Conservation (phyloP, 2,888 invertebrate species). For the Boloria selene region DNA sequence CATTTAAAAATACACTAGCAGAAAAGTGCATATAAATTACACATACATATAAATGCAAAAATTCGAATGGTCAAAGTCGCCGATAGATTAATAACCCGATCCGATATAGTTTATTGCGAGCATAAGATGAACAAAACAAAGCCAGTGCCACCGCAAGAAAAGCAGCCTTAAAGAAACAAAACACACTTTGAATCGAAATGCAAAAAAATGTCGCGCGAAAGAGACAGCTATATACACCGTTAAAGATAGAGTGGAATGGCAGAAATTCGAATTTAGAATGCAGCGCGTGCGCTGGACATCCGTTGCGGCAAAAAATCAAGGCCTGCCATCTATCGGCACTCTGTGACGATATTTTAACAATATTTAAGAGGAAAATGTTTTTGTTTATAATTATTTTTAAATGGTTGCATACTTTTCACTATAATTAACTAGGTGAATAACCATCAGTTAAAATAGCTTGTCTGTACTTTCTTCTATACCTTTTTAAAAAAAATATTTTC, state of each 20-base stretch:
- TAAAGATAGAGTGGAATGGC: slow-evolving; percentile 61
- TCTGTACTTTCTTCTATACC: no score
- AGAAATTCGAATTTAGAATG: slow-evolving; percentile 77
- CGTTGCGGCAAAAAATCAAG: slow-evolving; percentile 73
- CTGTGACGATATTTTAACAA: slow-evolving; percentile 54
- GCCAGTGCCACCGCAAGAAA: slow-evolving; percentile 63
- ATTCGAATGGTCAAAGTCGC: slow-evolving; percentile 26
- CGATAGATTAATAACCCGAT: slow-evolving; percentile 45
- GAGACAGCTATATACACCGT: slow-evolving; percentile 57
- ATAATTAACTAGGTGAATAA: no score
- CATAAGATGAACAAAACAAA: slow-evolving; percentile 53
- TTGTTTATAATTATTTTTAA: neutral
- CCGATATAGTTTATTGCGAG: slow-evolving; percentile 47
- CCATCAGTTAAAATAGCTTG: no score
- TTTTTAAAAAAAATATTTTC: no score
- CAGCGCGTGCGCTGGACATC: slow-evolving; percentile 80
- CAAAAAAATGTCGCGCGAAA: slow-evolving; percentile 73
- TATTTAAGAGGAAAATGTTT: slow-evolving; percentile 6
- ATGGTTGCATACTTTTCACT: neutral
- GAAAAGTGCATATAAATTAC: no score
- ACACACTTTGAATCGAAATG: slow-evolving; percentile 79
- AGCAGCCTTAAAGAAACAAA: slow-evolving; percentile 70
- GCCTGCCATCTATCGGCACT: slow-evolving; percentile 68
- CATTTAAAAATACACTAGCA: no score
- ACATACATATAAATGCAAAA: slow-evolving; percentile 3